Percentiles rank a stretch among this genome's conserved stretches.
Evolutionary conservation across 2,888 invertebrate species (phyloP).

Genomic region (Frankliniella fusca): DNA sequence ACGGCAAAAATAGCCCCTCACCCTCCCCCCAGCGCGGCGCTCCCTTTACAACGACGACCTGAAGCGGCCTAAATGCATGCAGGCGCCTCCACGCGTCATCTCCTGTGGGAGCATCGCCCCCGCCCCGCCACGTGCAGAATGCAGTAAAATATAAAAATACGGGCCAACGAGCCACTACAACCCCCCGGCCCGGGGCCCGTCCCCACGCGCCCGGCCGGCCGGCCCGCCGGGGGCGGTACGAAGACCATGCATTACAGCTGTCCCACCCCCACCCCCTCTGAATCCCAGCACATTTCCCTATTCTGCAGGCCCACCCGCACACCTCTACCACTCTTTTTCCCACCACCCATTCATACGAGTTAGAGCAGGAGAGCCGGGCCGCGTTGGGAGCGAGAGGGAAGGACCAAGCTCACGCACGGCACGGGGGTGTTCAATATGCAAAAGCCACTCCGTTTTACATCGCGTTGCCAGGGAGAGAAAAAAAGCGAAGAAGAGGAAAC

Average conservation of each 20-base stretch:
- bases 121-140: background rate
- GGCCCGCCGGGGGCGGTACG: background rate
- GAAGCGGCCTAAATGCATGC: no score
- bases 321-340: no score
- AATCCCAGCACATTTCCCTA: background rate
- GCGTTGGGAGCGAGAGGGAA: background rate
- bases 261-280: background rate
- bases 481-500: background rate
- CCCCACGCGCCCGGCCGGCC: no score
- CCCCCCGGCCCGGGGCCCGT: no score
- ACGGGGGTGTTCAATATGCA: background rate
- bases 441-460: background rate
- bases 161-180: background rate
- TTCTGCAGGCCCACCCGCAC: no score
- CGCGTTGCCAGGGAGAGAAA: background rate
- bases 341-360: background rate
- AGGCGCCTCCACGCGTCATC: no score
- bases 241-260: slow-evolving; percentile 16
- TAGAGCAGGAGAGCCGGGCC: background rate
- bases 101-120: no score
- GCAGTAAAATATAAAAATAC: slow-evolving; percentile 1
- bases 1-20: no score
- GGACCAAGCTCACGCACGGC: background rate
- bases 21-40: no score
- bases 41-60: no score